Conservation (phyloP, 2,797 vertebrate genomes). For the Psittacula derbiana region DNA sequence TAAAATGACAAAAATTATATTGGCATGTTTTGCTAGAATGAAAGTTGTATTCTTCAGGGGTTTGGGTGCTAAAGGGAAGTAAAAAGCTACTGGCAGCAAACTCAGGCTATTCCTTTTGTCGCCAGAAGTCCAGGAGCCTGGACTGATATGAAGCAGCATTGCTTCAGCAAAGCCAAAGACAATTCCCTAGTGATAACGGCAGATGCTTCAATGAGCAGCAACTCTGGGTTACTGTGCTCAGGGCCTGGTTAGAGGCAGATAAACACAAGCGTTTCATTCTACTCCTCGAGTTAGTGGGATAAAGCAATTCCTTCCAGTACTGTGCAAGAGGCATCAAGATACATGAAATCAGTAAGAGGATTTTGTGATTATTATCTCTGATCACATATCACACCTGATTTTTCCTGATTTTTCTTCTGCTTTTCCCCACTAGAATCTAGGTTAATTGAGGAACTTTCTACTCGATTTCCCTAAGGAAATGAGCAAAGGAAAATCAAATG, state of each 20-base stretch:
- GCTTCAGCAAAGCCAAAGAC: neutral
- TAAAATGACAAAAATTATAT: neutral
- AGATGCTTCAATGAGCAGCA: neutral
- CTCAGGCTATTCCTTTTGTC: neutral
- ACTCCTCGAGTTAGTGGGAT: accelerated
- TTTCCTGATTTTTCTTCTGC: too few relatives aligned
- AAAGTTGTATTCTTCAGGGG: neutral
- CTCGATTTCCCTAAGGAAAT: neutral
- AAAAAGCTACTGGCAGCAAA: neutral
- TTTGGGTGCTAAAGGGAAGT: neutral
- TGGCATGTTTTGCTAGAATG: neutral
- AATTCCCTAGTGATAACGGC: neutral
- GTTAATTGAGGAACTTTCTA: neutral
- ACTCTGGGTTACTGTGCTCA: neutral
- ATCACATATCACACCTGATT: neutral
- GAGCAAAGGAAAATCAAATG: neutral
- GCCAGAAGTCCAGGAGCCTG: neutral
- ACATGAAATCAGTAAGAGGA: neutral
- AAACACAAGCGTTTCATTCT: neutral
- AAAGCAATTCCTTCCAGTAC: neutral
- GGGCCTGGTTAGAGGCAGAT: neutral
- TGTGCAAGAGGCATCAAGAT: neutral
- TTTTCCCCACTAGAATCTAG: neutral
- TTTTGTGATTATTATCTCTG: neutral
- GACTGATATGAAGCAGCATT: neutral